Evolutionary conservation across 2,888 invertebrate genomes (phyloP).

Genomic region (Drosophila cyrtoloma): DNA sequence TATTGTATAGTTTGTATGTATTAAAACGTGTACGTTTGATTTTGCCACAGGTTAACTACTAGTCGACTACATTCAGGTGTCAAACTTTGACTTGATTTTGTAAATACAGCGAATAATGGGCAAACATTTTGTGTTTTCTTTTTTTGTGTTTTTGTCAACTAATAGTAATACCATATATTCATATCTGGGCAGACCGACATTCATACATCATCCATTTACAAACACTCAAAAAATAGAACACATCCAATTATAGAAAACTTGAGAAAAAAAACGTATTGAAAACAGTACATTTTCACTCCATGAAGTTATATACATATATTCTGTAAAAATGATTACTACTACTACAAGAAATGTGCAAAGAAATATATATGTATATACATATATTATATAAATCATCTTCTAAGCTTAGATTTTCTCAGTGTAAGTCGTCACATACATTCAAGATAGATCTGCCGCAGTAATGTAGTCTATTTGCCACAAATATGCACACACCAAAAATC

Average conservation of each 20-base stretch:
- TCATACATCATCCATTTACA: not conserved
- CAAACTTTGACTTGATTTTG: not conserved
- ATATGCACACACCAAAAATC: conserved; percentile 74
- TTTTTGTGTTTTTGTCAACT: conserved; percentile 27
- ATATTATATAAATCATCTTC: not conserved
- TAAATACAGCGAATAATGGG: conserved; percentile 10
- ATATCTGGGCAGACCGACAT: conserved; percentile 3
- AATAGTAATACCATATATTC: conserved; percentile 19
- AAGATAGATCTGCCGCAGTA: conserved; percentile 72
- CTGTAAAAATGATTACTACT: not conserved
- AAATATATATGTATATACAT: not conserved
- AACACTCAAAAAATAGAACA: not conserved
- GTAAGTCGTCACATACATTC: conserved; percentile 51
- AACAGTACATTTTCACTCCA: not conserved
- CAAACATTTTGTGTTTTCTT: conserved; percentile 30
- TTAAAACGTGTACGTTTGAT: not conserved
- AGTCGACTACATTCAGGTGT: not conserved
- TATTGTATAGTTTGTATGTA: not conserved
- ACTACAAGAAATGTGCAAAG: not conserved
- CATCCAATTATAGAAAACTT: not conserved
- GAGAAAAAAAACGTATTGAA: not conserved
- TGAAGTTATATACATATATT: not conserved
- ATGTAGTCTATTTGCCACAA: conserved; percentile 78
- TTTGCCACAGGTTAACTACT: not conserved
- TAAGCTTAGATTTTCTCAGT: not conserved